Base-by-base conservation (phyloP, 1,140 invertebrate species). In the Centruroides sculpturatus region DNA sequence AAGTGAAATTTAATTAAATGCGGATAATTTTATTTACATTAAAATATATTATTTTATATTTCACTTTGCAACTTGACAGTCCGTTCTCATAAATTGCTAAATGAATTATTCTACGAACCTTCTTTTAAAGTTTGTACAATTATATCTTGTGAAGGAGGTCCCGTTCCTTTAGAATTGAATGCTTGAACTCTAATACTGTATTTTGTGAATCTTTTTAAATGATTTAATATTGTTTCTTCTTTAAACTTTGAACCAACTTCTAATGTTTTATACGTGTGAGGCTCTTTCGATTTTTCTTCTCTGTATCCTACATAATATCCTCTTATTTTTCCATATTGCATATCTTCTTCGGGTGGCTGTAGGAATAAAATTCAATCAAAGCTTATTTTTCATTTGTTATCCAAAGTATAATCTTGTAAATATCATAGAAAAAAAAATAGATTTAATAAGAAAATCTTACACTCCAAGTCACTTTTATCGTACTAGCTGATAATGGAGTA, bases 131-230 rank as follows among this genome's bases (percentile, higher is more conserved):
- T 69, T 57, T 70, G 70, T 4, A 71, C 71, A 9, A 66, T 67
- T 5, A 71, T 63, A 47, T 74, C 71, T 3, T 69, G 67, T 5
- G 72, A 73, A 5, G 68, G 64, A 0, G 76, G 76, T 54, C 76
- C 75, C 11, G 69, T 66, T 4, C 76, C 76, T 53, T 71, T 70
- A 8, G 63, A 62, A 9, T 79, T 79, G 58, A 72, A 78, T 4
- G 77, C 77, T 62, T 77, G 76, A 6, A 79, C 71, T 47, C 77
- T 69, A 11, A 79, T 69, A 1, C 67, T 61, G 63, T 79, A 79
- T 58, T 73, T 69, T 1, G 76, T 78, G 56, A 61, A 73, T 72
- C 94, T 94, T 72, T 92, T 87, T 35, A 98, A 76, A 53, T 87
- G 71, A 56, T 72, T 69, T 10, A 80, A 59, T 34, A 70, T 72